Conservation (phyloP, 2,113 vertebrate genomes). For the Sigmodon hispidus region DNA sequence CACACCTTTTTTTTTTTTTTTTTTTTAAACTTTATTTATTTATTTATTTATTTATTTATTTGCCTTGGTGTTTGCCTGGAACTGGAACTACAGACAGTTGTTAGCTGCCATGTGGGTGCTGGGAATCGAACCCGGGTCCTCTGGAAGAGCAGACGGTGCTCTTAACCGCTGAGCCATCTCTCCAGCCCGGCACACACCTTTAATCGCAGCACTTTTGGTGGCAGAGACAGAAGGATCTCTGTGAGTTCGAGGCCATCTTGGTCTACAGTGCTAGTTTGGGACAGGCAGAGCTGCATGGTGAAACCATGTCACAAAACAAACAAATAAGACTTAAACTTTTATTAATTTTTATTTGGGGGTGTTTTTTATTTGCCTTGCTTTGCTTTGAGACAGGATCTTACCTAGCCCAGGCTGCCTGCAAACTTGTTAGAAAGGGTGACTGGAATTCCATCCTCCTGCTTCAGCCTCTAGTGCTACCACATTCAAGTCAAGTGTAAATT, state of each 20-base stretch:
- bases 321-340: neutral
- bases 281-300: neutral
- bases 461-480: neutral
- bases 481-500: neutral
- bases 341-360: neutral
- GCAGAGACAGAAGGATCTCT: neutral
- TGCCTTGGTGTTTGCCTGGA: no score
- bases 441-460: neutral
- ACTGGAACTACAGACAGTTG: no score
- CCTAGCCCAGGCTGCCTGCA: neutral
- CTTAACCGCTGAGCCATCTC: no score
- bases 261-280: neutral
- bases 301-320: neutral
- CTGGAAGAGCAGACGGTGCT: no score
- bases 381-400: neutral
- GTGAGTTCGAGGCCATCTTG: neutral
- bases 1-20: no score
- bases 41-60: no score
- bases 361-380: neutral
- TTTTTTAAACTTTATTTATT: no score
- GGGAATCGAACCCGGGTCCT: no score
- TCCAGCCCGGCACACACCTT: accelerated
- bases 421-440: neutral
- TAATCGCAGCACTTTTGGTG: neutral
- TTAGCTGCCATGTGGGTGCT: no score